Conservation (phyloP, 2,888 invertebrate genomes). For the Anthoptus insignis region DNA sequence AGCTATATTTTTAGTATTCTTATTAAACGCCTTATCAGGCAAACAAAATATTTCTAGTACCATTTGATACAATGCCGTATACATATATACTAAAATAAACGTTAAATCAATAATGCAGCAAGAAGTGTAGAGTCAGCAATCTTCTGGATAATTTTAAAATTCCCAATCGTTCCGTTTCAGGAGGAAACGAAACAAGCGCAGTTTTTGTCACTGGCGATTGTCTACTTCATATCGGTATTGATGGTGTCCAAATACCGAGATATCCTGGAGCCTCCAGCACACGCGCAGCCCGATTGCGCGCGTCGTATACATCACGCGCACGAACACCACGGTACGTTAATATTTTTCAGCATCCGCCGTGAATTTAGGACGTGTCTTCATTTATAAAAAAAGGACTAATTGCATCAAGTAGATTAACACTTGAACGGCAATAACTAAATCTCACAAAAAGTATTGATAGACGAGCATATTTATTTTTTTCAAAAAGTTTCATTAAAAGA, state of each 20-base stretch:
- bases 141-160: no score
- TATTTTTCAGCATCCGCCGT: not conserved
- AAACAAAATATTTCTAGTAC: no score
- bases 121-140: no score
- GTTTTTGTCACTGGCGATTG: conserved; percentile 99
- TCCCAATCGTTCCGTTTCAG: conserved; percentile 83
- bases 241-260: conserved; percentile 99
- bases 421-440: not conserved
- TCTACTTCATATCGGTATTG: conserved; percentile 99
- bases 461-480: no score
- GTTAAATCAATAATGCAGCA: no score
- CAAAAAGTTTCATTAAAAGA: not conserved
- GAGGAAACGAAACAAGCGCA: conserved; percentile 99
- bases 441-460: no score
- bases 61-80: no score
- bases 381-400: not conserved
- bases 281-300: conserved; percentile 79
- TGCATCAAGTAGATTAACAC: not conserved
- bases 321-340: conserved; percentile 75
- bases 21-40: no score
- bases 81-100: no score
- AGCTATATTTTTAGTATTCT: no score
- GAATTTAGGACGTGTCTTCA: not conserved
- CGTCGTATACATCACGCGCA: conserved; percentile 73
- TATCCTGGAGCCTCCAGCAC: conserved; percentile 97